Conservation (phyloP, 1,140 invertebrate species). For the Ips typographus region DNA sequence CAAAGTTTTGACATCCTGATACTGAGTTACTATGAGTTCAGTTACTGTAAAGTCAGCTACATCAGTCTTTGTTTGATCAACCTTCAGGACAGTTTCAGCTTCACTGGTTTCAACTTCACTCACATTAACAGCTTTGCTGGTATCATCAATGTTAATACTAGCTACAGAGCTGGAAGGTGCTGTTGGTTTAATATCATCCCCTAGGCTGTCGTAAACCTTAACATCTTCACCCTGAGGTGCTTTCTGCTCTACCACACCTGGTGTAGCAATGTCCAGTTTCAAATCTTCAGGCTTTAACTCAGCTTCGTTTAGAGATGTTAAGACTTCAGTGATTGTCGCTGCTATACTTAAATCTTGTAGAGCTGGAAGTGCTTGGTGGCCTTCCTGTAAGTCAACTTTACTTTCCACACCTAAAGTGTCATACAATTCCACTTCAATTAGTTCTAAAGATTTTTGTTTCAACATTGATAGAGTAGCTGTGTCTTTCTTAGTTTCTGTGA, state of each 20-base stretch:
- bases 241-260: constrained; percentile 23
- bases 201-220: constrained; percentile 31
- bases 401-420: constrained; percentile 19
- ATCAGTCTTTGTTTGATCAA: constrained; percentile 14
- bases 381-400: neutral
- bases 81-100: constrained; percentile 18
- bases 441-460: constrained; percentile 18
- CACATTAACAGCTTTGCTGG: constrained; percentile 11
- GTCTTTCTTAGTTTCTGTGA: constrained; percentile 8
- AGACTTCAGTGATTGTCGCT: constrained; percentile 49
- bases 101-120: constrained; percentile 17
- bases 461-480: constrained; percentile 3
- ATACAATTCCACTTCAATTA: constrained; percentile 9
- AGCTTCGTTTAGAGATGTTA: constrained; percentile 51
- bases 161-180: constrained; percentile 33
- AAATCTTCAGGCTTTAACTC: constrained; percentile 40
- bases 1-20: constrained; percentile 24
- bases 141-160: constrained; percentile 21
- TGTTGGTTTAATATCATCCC: constrained; percentile 31
- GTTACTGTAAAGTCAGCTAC: constrained; percentile 1
- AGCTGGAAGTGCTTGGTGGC: neutral
- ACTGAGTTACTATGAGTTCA: constrained; percentile 13
- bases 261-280: constrained; percentile 39
- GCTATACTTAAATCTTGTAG: constrained; percentile 31
- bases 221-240: constrained; percentile 28